Evolutionary conservation across 2,797 vertebrate species (phyloP), one percentile per base, ranked within the genome.

Genomic region (Pseudochaenichthys georgianus): DNA sequence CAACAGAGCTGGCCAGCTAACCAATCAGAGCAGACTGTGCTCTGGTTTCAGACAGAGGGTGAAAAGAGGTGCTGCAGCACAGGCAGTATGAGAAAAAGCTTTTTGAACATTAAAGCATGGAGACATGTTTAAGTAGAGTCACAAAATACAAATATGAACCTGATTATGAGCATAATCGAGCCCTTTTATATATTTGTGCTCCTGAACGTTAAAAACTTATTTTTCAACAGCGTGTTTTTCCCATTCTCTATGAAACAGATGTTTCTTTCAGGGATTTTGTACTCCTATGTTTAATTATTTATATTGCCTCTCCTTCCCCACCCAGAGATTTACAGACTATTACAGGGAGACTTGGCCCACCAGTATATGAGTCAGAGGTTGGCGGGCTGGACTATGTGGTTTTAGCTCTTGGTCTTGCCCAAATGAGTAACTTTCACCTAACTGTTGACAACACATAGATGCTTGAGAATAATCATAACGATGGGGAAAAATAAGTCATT

Each of bases 311-410:
- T 64, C 51, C 50, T 67, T 60, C 41, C 66, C 85, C 87, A 74
- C 78, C 77, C 83, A 75, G 34, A 90, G 43, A 82, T 88, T 72
- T 83, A 78, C 45, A 70, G 75, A 50, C 73, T 6, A 67, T 88
- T 85, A 83, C 60, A 67, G 67, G 13, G 67, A 79, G 77, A 78
- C 61, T 86, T 81, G 84, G 88, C 87, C 53, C 70, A 61, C n/a
- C 45, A 61, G 34, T 23, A 19, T 3, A 78, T 91, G 84, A 91
- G 70, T 91, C 89, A 91, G 12, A 59, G 13, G 50, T 73, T 89
- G 82, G 79, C 86, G 17, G 7, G 13, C 46, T 75, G 72, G 5
- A 51, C 48, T 79, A 74, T 81, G 83, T 85, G 84, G 80, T 75
- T 77, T 50, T 16, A 38, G 31, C 48, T 78, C 28, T 67, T 75